phyloP scores from a whole-genome alignment of 2,797 vertebrate genomes.

The Stomatorhinus walkeri region DNA sequence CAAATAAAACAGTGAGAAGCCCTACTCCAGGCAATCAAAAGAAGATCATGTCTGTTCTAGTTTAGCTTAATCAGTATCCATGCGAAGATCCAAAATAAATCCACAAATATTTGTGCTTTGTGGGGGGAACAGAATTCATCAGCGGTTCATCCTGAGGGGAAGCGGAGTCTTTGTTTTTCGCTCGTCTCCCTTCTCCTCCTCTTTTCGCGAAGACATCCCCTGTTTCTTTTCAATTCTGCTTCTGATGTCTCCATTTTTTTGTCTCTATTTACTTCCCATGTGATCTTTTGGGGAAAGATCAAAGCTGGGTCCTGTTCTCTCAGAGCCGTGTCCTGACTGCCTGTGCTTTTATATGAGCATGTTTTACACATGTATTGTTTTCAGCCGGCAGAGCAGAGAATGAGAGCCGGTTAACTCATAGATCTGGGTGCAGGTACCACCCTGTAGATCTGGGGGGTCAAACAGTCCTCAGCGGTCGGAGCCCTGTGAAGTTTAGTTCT shows the following conservation, averaged over 20 bases:
- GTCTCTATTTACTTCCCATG: neutral
- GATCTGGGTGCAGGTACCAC: neutral
- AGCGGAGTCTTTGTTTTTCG: neutral
- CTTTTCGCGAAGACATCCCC: neutral
- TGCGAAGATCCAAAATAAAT: conserved; percentile 24
- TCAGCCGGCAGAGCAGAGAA: neutral
- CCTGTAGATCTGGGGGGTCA: neutral
- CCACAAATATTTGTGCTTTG: neutral
- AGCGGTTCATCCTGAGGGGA: neutral
- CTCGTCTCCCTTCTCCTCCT: neutral
- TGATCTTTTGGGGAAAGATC: neutral
- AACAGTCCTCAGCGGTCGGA: too few relatives aligned
- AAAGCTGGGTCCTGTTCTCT: neutral
- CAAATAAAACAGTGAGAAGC: conserved; percentile 53
- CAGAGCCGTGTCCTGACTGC: neutral
- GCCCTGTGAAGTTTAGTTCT: too few relatives aligned
- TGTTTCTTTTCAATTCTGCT: neutral
- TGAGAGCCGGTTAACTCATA: neutral
- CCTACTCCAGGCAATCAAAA: conserved; percentile 59
- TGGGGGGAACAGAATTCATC: neutral
- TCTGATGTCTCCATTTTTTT: neutral
- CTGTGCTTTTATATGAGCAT: neutral
- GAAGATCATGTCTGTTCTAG: conserved; percentile 53
- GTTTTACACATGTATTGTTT: neutral
- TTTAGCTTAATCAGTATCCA: conserved; percentile 49